phyloP scores from a whole-genome alignment of 2,113 vertebrate genomes.

The Chaetops frenatus region DNA sequence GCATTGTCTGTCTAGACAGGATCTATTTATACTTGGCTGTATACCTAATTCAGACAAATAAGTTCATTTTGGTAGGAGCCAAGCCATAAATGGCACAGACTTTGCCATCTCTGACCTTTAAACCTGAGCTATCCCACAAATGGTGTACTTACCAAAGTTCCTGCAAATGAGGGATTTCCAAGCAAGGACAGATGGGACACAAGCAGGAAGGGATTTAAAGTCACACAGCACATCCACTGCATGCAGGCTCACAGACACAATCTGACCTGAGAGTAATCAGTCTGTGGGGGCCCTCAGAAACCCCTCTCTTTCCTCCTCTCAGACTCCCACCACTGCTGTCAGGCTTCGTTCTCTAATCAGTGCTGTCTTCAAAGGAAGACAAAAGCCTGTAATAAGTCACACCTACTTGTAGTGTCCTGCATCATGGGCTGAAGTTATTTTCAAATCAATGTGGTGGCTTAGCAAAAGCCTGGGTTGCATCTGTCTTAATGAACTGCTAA shows the following conservation, averaged over 20 bases:
- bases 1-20: constrained; percentile 49
- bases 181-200: not conserved
- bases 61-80: not conserved
- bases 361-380: not conserved
- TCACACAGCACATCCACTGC: not conserved
- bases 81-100: not conserved
- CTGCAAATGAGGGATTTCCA: not conserved
- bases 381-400: not conserved
- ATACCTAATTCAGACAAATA: constrained; percentile 40
- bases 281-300: not conserved
- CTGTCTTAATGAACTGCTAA: not conserved
- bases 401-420: not conserved
- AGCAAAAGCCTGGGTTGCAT: not conserved
- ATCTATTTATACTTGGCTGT: constrained; percentile 39
- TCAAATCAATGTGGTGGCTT: not conserved
- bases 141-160: not conserved
- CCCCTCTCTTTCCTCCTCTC: not conserved
- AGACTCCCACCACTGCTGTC: not conserved
- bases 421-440: not conserved
- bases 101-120: not conserved
- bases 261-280: not conserved
- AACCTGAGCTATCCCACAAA: not conserved
- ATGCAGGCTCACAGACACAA: not conserved
- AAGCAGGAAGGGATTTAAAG: not conserved
- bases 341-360: not conserved